Evolutionary conservation across 2,888 invertebrate genomes (phyloP).

Genomic region (Proisotoma minuta): DNA sequence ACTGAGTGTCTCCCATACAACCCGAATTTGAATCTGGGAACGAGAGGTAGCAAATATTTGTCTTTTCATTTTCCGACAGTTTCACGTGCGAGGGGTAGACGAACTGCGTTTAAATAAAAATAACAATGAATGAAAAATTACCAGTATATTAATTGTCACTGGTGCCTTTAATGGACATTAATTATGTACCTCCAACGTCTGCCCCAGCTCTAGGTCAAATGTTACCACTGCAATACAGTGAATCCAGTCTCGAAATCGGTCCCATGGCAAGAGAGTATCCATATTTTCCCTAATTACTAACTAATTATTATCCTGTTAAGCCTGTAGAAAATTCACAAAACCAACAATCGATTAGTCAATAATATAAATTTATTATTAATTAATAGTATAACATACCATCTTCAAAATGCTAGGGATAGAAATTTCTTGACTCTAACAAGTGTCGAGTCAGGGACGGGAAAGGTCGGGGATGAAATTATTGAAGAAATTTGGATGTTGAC

Average conservation of each 20-base stretch:
- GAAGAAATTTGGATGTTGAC: no score
- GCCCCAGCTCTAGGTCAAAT: slow-evolving; percentile 96
- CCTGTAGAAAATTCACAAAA: no score
- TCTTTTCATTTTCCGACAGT: slow-evolving; percentile 77
- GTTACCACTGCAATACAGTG: slow-evolving; percentile 97
- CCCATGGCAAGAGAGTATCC: slow-evolving; percentile 56
- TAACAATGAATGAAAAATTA: slow-evolving; percentile 12
- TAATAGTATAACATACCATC: no score
- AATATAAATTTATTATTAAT: no score
- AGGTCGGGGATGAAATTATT: no score
- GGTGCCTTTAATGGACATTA: neutral
- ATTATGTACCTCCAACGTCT: slow-evolving; percentile 79
- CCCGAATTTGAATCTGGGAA: slow-evolving; percentile 99
- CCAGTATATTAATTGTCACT: neutral
- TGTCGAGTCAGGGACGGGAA: no score
- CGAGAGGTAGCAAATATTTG: slow-evolving; percentile 93
- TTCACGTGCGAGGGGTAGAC: slow-evolving; percentile 75
- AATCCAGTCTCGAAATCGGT: slow-evolving; percentile 84
- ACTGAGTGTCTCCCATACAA: slow-evolving; percentile 97
- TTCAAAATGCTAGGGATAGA: no score
- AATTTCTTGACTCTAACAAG: no score
- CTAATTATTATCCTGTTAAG: no score
- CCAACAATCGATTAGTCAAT: no score
- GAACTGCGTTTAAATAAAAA: slow-evolving; percentile 63
- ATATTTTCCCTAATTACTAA: no score